Evolutionary conservation across 2,113 vertebrate genomes (phyloP).

Genomic region (Nyctereutes procyonoides): DNA sequence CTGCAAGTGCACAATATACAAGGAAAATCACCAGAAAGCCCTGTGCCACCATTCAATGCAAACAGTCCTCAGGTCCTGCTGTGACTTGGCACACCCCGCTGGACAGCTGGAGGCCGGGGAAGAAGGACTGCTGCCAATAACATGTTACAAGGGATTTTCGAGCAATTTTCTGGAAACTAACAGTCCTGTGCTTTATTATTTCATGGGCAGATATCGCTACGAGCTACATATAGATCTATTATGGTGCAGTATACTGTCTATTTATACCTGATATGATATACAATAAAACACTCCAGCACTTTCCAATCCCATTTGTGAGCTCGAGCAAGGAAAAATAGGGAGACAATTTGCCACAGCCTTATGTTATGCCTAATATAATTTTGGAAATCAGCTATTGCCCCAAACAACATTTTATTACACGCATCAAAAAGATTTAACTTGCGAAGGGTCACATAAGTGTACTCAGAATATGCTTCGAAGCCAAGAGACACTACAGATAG

Average conservation of each 20-base stretch:
- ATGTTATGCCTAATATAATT: conserved; percentile 81
- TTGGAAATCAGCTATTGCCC: conserved; percentile 85
- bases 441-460: conserved; percentile 78
- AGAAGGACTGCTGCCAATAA: conserved; percentile 91
- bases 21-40: conserved; percentile 86
- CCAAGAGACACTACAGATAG: conserved; percentile 80
- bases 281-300: conserved; percentile 68
- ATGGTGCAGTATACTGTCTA: not conserved
- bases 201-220: conserved; percentile 80
- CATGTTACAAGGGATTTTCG: conserved; percentile 88
- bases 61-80: conserved; percentile 94
- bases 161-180: conserved; percentile 85
- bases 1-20: conserved; percentile 90
- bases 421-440: conserved; percentile 85
- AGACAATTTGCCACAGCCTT: conserved; percentile 79
- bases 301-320: conserved; percentile 64
- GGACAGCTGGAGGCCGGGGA: conserved; percentile 97
- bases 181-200: conserved; percentile 81
- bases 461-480: conserved; percentile 82
- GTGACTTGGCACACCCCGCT: conserved; percentile 96
- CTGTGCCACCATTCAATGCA: conserved; percentile 89
- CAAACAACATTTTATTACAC: conserved; percentile 82
- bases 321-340: conserved; percentile 74
- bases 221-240: conserved; percentile 68
- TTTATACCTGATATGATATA: conserved; percentile 61